Conservation (phyloP, 64 coral and sea anemone species). For the Pocillopora verrucosa region DNA sequence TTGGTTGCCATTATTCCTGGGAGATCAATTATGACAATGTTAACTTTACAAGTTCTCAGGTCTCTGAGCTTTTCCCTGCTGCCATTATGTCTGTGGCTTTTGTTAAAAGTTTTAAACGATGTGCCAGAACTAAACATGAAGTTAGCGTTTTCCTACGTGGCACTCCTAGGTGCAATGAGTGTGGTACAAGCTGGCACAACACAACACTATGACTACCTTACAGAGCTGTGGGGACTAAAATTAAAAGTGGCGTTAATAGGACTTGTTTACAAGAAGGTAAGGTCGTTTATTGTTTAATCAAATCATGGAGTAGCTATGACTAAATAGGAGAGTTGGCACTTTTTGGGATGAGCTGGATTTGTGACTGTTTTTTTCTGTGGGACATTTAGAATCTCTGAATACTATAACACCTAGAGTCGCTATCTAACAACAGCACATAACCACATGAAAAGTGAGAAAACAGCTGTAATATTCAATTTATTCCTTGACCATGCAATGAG, state of each 20-base stretch:
- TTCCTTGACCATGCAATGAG: no score
- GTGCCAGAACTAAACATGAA: background rate
- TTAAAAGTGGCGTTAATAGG: background rate
- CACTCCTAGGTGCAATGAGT: background rate
- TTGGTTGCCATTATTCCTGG: constrained; percentile 5
- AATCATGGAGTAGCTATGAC: background rate
- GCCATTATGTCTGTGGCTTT: constrained; percentile 9
- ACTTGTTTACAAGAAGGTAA: constrained; percentile 8
- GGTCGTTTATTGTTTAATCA: background rate
- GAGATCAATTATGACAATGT: background rate
- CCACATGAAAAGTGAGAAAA: no score
- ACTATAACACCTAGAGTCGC: no score
- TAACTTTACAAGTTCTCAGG: background rate
- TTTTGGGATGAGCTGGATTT: background rate
- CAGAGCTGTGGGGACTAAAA: background rate
- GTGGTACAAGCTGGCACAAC: background rate
- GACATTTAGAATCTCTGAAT: no score
- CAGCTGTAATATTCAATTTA: no score
- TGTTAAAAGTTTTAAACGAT: constrained; percentile 4
- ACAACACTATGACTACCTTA: background rate
- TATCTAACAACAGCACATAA: no score
- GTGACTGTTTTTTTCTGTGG: no score
- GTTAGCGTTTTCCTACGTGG: background rate
- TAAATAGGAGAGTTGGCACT: no score
- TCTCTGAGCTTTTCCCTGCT: background rate